Evolutionary conservation across 2,888 invertebrate genomes (phyloP).

Genomic region (Megaustenia siamemsis): DNA sequence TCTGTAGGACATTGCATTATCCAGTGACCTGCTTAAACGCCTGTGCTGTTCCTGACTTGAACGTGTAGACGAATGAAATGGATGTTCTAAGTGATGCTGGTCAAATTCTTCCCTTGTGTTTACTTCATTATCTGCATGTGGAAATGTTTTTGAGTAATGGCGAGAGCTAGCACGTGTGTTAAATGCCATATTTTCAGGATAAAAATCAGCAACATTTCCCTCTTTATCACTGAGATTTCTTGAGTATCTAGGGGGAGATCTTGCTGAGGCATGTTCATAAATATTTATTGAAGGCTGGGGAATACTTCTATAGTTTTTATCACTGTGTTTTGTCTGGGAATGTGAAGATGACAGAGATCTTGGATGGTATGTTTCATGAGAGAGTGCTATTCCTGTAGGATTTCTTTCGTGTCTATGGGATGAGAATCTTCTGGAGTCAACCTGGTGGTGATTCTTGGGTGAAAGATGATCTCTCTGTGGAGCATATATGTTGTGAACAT

Average conservation of each 20-base stretch:
- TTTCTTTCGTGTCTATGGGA: background rate
- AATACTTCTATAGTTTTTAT: background rate
- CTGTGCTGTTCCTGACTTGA: background rate
- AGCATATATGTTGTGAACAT: background rate
- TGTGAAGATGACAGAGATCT: background rate
- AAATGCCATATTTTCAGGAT: background rate
- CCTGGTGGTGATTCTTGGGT: background rate
- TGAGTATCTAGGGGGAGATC: background rate
- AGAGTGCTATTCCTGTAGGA: too few relatives aligned
- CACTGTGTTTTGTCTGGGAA: background rate
- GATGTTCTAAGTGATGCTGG: background rate
- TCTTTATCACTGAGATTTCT: background rate
- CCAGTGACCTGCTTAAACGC: too few relatives aligned
- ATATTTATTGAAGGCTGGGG: background rate
- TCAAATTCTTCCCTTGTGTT: background rate
- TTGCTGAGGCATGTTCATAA: background rate
- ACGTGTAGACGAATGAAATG: background rate
- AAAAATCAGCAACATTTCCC: background rate
- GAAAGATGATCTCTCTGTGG: background rate
- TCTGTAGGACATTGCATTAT: background rate
- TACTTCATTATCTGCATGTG: background rate
- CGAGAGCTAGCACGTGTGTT: background rate
- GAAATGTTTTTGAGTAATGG: background rate
- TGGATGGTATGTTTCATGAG: constrained; percentile 1
- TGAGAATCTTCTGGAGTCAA: background rate